Evolutionary conservation across 2,797 vertebrate genomes (phyloP).

Genomic region (Hoplostethus atlanticus): DNA sequence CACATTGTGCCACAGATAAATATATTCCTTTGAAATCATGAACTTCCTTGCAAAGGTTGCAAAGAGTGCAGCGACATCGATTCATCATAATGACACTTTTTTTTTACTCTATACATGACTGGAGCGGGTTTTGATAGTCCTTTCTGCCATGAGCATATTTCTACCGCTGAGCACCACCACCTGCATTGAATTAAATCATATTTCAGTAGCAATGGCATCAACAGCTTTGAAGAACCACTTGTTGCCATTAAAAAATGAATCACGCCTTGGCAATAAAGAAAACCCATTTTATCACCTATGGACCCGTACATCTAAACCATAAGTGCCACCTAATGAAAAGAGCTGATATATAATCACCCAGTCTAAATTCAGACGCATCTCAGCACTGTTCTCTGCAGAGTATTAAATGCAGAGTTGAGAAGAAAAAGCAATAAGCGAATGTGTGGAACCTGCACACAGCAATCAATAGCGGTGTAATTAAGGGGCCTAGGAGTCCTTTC

Average conservation of each 20-base stretch:
- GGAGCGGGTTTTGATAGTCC: background rate
- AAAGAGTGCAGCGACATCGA: too few species aligned
- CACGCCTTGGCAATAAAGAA: slow-evolving; percentile 16
- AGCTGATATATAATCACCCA: slow-evolving; percentile 18
- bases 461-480: slow-evolving; percentile 86
- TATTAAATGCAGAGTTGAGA: slow-evolving; percentile 62
- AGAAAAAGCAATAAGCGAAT: slow-evolving; percentile 69
- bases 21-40: slow-evolving; percentile 4
- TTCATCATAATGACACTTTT: too few species aligned
- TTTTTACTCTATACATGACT: too few species aligned
- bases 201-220: background rate
- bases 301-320: slow-evolving; percentile 20
- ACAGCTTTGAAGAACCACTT: background rate
- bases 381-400: slow-evolving; percentile 23
- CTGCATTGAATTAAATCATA: slow-evolving; percentile 1
- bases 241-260: slow-evolving; percentile 7
- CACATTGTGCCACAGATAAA: background rate
- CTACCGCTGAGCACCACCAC: background rate
- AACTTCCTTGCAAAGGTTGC: background rate
- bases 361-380: slow-evolving; percentile 40
- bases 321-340: slow-evolving; percentile 51
- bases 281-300: background rate
- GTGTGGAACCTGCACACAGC: slow-evolving; percentile 67
- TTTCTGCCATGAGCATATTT: slow-evolving; percentile 2
- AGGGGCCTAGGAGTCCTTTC: slow-evolving; percentile 76